Percentiles rank a stretch among this genome's conserved stretches.
These are phyloP conservation scores for Spatula clypeata DNA, from an alignment of 2,797 vertebrate genomes.

Conservation along the genomic window DNA sequence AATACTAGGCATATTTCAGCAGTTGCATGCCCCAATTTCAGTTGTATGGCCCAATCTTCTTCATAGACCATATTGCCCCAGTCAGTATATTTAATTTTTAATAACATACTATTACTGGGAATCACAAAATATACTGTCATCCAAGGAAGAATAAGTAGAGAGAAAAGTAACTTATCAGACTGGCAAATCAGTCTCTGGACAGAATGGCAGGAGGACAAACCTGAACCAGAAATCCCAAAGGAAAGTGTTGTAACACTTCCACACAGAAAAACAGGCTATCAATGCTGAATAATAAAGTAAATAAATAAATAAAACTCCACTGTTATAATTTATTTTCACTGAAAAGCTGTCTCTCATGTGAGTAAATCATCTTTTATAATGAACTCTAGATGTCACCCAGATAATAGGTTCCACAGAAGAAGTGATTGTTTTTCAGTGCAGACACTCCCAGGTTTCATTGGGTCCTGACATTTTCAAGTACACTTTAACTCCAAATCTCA, in stretches of 20 bases:
- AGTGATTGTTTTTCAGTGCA: neutral
- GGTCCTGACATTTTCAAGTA: slow-evolving; percentile 3
- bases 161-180: neutral
- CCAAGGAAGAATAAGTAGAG: neutral
- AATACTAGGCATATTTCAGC: neutral
- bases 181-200: neutral
- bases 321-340: neutral
- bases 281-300: neutral
- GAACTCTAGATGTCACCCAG: slow-evolving; percentile 3
- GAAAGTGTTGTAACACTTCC: neutral
- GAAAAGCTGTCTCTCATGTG: neutral
- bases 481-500: neutral
- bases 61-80: neutral
- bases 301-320: neutral
- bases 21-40: neutral
- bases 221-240: neutral
- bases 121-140: neutral
- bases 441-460: neutral
- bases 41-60: neutral
- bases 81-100: neutral
- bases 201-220: neutral
- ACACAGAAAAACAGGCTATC: neutral
- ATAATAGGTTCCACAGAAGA: slow-evolving; percentile 16
- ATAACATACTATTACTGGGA: neutral
- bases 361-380: slow-evolving; percentile 21